Base-by-base conservation (phyloP, 2,113 vertebrate genomes). In the Megalops atlanticus region DNA sequence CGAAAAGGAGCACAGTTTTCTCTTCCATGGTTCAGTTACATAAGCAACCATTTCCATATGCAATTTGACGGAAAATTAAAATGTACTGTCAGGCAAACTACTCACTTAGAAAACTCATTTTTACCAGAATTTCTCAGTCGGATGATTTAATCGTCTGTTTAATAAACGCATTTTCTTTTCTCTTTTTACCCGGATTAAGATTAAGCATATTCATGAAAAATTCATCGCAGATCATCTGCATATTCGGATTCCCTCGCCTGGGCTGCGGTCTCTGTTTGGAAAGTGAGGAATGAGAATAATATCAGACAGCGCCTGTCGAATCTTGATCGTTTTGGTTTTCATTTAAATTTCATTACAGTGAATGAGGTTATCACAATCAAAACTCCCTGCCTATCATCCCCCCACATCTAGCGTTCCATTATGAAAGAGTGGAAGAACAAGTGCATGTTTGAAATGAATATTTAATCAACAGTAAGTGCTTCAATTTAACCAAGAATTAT, bases 121-220 rank as follows among this genome's bases (percentile, higher is more conserved):
- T 85, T 76, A 84, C 81, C 15, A 4, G 79, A 76, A 69, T 88
- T 88, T 86, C 89, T 64, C 52, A 64, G 58, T 31, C 58, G 86
- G 85, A 88, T 86, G 84, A 91, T 93, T 90, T 87, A 86, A 83
- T 91, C 86, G 89, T 90, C 91, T 89, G 88, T 91, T 91, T 88
- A 87, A 91, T 92, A 86, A 88, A 85, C 82, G 80, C 80, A 87
- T 88, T 89, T 54, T 81, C 54, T 58, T 76, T 83, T 81, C 58
- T 80, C 3, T 82, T 85, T 90, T 91, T 87, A 87, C 74, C 77
- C 83, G 89, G 88, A 88, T 86, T 58, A 64, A 1, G 81, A 88
- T 79, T 82, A 89, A 88, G 21, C 79, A 74, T 80, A 84, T 85
- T 94, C 88, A 92, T 92, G 87, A 91, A 92, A 92, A 86, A 93